phyloP scores from a whole-genome alignment of 1,140 invertebrate genomes.

The Zaprionus taronus region DNA sequence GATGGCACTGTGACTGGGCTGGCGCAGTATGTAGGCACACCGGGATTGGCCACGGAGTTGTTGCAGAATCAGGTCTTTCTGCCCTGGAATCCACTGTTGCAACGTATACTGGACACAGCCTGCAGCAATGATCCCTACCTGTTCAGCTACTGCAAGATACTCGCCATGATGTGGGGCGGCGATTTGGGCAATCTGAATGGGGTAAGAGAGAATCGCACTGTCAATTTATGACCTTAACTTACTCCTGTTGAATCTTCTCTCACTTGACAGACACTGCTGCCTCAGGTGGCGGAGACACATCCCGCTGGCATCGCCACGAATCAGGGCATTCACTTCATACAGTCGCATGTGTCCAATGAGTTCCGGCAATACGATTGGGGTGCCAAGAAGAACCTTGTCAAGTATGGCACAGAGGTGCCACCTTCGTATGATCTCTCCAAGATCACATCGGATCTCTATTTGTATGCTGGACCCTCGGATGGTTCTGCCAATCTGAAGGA shows the following conservation, averaged over 20 bases:
- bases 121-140: slow-evolving; percentile 64
- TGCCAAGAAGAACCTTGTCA: slow-evolving; percentile 76
- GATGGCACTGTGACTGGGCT: slow-evolving; percentile 84
- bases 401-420: slow-evolving; percentile 84
- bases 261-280: slow-evolving; percentile 56
- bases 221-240: neutral
- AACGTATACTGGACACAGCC: slow-evolving; percentile 57
- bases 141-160: slow-evolving; percentile 58
- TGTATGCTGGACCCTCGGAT: slow-evolving; percentile 88
- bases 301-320: slow-evolving; percentile 85
- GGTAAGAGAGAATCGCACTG: slow-evolving; percentile 30
- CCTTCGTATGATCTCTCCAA: slow-evolving; percentile 86
- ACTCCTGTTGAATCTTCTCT: neutral
- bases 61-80: slow-evolving; percentile 69
- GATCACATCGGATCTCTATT: slow-evolving; percentile 86
- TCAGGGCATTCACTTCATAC: slow-evolving; percentile 85
- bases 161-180: slow-evolving; percentile 69
- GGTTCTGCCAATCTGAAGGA: slow-evolving; percentile 85
- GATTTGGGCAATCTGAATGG: slow-evolving; percentile 60
- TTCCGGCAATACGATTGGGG: slow-evolving; percentile 85
- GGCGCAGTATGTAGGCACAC: slow-evolving; percentile 41
- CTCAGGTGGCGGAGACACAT: slow-evolving; percentile 70
- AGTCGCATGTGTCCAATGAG: slow-evolving; percentile 77
- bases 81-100: slow-evolving; percentile 62
- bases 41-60: slow-evolving; percentile 47